These are phyloP conservation scores for Glaucomys volans DNA, from an alignment of 2,113 vertebrate species.

Conservation along the genomic window DNA sequence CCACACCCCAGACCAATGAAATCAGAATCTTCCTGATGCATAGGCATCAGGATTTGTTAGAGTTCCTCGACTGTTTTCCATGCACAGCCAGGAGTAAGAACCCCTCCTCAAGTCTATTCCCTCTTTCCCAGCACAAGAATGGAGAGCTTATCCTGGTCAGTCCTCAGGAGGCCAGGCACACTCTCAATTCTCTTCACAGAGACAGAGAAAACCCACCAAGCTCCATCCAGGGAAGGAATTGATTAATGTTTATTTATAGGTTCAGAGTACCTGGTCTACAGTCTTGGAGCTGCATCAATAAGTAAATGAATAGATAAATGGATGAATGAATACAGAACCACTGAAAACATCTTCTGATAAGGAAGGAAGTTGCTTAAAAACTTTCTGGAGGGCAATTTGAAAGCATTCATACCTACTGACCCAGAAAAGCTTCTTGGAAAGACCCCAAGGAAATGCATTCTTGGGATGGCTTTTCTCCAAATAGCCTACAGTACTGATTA, in stretches of 20 bases:
- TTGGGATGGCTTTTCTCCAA: conserved; percentile 36
- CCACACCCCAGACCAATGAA: background rate
- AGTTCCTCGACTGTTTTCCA: background rate
- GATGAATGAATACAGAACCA: background rate
- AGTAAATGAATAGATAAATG: background rate
- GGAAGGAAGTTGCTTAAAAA: conserved; percentile 60
- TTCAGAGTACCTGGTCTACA: background rate
- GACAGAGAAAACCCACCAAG: background rate
- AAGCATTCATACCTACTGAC: conserved; percentile 70
- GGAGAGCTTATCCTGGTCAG: background rate
- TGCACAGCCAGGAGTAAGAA: background rate
- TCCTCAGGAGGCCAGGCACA: background rate
- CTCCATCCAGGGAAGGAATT: background rate
- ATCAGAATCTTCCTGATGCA: background rate
- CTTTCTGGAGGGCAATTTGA: conserved; percentile 64
- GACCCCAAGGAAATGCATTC: conserved; percentile 52
- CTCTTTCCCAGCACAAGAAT: background rate
- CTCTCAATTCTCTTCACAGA: background rate
- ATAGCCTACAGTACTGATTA: conserved; percentile 32
- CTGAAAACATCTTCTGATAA: conserved; percentile 52
- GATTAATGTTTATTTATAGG: background rate
- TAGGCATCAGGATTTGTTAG: background rate
- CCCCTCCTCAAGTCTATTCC: background rate
- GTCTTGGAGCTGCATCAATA: background rate
- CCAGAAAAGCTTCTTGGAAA: conserved; percentile 74